phyloP scores from a whole-genome alignment of 2,797 vertebrate species.

The Tenualosa thibaudeaui region DNA sequence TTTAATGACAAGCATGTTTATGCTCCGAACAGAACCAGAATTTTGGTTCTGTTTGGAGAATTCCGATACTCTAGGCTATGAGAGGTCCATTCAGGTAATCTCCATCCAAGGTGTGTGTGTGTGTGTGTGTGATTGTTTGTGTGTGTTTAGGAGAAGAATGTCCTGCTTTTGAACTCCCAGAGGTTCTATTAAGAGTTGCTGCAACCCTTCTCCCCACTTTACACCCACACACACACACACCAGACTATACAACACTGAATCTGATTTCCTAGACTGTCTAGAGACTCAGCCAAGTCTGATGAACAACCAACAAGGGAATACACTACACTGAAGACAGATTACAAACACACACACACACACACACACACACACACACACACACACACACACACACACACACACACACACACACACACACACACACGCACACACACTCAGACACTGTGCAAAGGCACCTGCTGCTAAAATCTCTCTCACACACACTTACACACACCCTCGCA shows the following conservation, averaged over 20 bases:
- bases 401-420: neutral
- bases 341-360: neutral
- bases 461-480: neutral
- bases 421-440: neutral
- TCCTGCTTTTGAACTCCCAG: too few species aligned
- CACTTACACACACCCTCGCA: neutral
- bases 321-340: neutral
- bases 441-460: neutral
- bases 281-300: neutral
- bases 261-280: slow-evolving; percentile 3
- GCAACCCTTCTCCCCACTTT: too few species aligned
- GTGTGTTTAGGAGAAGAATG: too few species aligned
- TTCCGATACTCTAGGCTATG: too few species aligned
- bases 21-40: too few species aligned
- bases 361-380: neutral
- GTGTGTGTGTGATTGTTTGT: too few species aligned
- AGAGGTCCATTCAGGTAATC: too few species aligned
- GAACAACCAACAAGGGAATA: neutral
- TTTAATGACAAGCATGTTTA: too few species aligned
- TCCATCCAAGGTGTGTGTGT: too few species aligned
- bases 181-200: too few species aligned
- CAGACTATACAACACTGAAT: neutral
- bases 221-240: neutral
- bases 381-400: neutral
- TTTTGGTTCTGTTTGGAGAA: too few species aligned